Base-by-base conservation (phyloP, 1,140 invertebrate genomes). In the Anastatus disparis region DNA sequence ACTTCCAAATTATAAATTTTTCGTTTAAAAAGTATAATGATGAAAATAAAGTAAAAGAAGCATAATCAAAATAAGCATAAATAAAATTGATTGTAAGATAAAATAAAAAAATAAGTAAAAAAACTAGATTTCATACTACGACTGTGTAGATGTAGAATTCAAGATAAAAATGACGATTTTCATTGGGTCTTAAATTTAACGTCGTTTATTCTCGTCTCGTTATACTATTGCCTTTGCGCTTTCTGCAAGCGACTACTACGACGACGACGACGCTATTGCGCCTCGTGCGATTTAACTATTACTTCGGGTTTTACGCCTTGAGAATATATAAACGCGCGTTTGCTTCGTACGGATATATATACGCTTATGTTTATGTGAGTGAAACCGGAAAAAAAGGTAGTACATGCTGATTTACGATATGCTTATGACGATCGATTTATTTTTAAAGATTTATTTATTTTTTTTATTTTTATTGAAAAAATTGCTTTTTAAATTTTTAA, bases 201-300 rank as follows among this genome's bases (percentile, higher is more conserved):
- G 46, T 17, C 20, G 20, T 63, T 50, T 63, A 63, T 63, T 50
- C 42, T 38, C 46, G 46, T 63, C 61, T 63, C 46, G 61, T 63
- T 27, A 50, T 29, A 6, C 4, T 26, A 29, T 13, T n/a, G 29
- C 29, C 17, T 20, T 27, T 48, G n/a, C n/a, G n/a, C n/a, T 29
- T 50, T 12, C 56, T 42, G 26, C 31, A 12, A 26, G 2, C 38
- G n/a, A n/a, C n/a, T n/a, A n/a, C n/a, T n/a, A n/a, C n/a, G n/a
- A n/a, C n/a, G n/a, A n/a, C n/a, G n/a, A n/a, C n/a, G n/a, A n/a
- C n/a, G n/a, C n/a, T n/a, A n/a, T n/a, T n/a, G 13, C 48, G 40
- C 31, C 38, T 50, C n/a, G 48, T 22, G 52, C 62, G 70, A 70
- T 73, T 64, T 73, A 73, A 70, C 68, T 73, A 50, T 53, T 64